Percentiles rank a stretch among this genome's conserved stretches.
Evolutionary conservation across 1,140 invertebrate genomes (phyloP).

Genomic region (Trichonephila clavipes): DNA sequence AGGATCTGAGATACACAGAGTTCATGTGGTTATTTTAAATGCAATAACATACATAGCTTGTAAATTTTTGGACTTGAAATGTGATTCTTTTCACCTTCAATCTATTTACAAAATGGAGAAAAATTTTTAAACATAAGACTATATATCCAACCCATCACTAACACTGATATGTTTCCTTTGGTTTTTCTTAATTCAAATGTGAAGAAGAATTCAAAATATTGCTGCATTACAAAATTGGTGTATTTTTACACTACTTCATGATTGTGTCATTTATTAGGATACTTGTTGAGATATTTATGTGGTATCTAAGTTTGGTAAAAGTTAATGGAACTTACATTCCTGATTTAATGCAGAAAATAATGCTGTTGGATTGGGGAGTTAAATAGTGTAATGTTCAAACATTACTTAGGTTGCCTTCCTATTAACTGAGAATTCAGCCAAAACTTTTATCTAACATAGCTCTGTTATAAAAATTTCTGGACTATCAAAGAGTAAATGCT

Average conservation of each 20-base stretch:
- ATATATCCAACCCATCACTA: background rate
- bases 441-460: too few relatives aligned
- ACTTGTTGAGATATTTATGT: background rate
- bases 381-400: background rate
- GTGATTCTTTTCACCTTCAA: too few relatives aligned
- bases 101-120: background rate
- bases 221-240: background rate
- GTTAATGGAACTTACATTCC: background rate
- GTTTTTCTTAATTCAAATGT: background rate
- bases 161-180: background rate
- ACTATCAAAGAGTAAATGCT: too few relatives aligned
- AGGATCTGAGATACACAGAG: too few relatives aligned
- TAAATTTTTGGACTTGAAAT: too few relatives aligned
- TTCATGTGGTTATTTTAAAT: too few relatives aligned
- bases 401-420: too few relatives aligned
- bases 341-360: background rate
- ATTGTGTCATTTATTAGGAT: background rate
- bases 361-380: background rate
- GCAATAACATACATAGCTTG: too few relatives aligned
- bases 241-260: background rate
- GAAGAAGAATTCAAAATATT: background rate
- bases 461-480: too few relatives aligned
- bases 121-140: background rate
- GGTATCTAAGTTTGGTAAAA: background rate
- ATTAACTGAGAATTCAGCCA: too few relatives aligned